A percentile compares a stretch with the other conserved stretches of the same genome.
Evolutionary conservation across 35 echinoderm and acorn worm genomes (phyloP).

Genomic region (Ptychodera flava): DNA sequence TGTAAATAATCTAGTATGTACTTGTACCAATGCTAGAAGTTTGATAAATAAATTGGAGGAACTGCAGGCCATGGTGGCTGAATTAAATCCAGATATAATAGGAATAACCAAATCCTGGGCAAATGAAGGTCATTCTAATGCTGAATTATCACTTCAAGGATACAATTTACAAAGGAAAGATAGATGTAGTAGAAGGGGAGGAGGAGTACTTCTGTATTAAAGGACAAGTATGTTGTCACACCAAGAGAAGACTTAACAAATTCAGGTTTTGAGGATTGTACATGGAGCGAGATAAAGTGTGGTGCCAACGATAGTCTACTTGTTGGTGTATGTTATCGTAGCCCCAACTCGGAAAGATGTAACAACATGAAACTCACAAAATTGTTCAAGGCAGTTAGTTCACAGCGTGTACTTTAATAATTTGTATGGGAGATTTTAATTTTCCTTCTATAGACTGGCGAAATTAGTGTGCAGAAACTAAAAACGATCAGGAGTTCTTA

Average conservation of each 20-base stretch:
- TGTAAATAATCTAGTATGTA: not conserved
- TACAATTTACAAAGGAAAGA: constrained; percentile 11
- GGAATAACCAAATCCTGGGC: constrained; percentile 35
- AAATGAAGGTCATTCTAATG: constrained; percentile 24
- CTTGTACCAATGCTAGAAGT: not conserved
- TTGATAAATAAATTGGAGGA: not conserved
- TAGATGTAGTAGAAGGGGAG: constrained; percentile 17
- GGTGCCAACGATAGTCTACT: not conserved
- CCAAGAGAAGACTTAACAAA: not conserved
- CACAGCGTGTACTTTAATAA: not conserved
- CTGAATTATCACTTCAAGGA: constrained; percentile 13
- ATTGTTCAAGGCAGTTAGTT: not conserved
- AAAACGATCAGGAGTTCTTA: constrained; percentile 7
- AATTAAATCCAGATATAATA: not conserved
- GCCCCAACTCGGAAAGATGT: constrained; percentile 19
- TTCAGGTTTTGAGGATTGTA: constrained; percentile 14
- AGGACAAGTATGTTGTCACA: not conserved
- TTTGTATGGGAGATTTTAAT: constrained; percentile 26
- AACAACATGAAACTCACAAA: not conserved
- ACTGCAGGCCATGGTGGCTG: not conserved
- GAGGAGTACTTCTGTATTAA: constrained; percentile 31
- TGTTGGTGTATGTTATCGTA: constrained; percentile 11
- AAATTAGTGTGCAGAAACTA: not conserved
- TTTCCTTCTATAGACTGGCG: constrained; percentile 25
- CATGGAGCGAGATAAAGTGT: constrained; percentile 23